Evolutionary conservation across 2,888 invertebrate species (phyloP), one percentile per base, ranked within the genome.

Genomic region (Carpatolechia fugitivella): DNA sequence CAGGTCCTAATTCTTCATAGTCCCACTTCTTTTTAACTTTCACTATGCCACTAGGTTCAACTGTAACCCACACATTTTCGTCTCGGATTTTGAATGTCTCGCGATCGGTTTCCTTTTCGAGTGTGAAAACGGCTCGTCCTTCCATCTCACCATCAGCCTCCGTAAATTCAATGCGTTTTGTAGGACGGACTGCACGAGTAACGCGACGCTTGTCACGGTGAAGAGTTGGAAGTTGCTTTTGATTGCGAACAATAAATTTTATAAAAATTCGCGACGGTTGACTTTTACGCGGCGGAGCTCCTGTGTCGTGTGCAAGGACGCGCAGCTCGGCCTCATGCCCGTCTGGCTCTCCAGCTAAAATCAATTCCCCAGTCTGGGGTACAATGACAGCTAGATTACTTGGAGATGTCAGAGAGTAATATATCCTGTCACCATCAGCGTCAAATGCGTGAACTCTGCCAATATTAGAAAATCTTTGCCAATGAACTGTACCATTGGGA

Each of bases 11-110:
- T 76, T 97, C 97, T 78, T 98, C 98, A 84, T 97, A 98, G 92
- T 98, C 97, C 98, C 98, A 98, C 93, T 97, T 97, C 93, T 97
- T 96, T 88, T 97, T 97, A 63, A 98, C 97, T 74, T 95, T 94
- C 72, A 98, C 97, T 55, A 96, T 95, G 68, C 98, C 98, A 86
- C 96, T 97, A 46, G 95, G 93, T 82, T 96, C 97, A 53, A 98
- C 97, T 46, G 95, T 96, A 55, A 98, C 97, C 97, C 98, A 98
- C 64, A 95, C 95, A 91, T 97, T 98, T 79, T 97, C 97, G 74
- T 97, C 97, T 69, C 97, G 92, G 73, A 98, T 97, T 87, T 97
- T 97, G 82, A 97, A 98, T 8, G 96, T 96, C 82, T 98, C 97
- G 72, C 96, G 93, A 66, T 97, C 97, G 51, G 96, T 96, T 86